These are phyloP conservation scores for Gortyna flavago DNA, from an alignment of 2,888 invertebrate genomes.

Conservation along the genomic window DNA sequence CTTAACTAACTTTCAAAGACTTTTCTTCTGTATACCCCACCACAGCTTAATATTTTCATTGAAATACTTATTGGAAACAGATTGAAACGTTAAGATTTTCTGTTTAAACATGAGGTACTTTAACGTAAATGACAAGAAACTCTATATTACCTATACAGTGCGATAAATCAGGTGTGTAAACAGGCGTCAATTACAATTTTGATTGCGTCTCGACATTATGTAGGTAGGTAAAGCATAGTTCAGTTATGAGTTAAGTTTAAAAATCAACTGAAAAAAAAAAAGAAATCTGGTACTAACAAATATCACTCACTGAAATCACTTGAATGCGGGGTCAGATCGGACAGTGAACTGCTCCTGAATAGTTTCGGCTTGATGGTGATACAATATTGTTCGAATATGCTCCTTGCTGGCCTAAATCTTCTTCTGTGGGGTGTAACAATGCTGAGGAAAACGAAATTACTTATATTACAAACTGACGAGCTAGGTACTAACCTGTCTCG, in stretches of 20 bases:
- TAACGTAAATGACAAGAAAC: not conserved
- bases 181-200: not conserved
- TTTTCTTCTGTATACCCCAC: not conserved
- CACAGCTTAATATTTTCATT: not conserved
- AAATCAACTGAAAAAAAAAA: slow-evolving; percentile 45
- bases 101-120: not conserved
- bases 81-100: not conserved
- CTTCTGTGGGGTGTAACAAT: slow-evolving; percentile 70
- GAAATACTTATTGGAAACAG: not conserved
- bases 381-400: slow-evolving; percentile 82
- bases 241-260: no score
- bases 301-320: slow-evolving; percentile 84
- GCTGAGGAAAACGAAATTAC: slow-evolving; percentile 35
- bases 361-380: slow-evolving; percentile 85
- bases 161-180: slow-evolving; percentile 1
- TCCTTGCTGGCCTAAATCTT: slow-evolving; percentile 72
- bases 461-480: not conserved
- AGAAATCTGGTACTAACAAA: slow-evolving; percentile 71
- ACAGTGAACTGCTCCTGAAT: slow-evolving; percentile 81
- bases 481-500: not conserved
- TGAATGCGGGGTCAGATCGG: slow-evolving; percentile 78
- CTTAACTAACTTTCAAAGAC: not conserved
- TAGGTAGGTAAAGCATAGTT: not conserved
- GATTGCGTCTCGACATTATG: not conserved
- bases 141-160: not conserved